Base-by-base conservation (phyloP, 2,113 vertebrate species). In the Circaetus cinerascens region DNA sequence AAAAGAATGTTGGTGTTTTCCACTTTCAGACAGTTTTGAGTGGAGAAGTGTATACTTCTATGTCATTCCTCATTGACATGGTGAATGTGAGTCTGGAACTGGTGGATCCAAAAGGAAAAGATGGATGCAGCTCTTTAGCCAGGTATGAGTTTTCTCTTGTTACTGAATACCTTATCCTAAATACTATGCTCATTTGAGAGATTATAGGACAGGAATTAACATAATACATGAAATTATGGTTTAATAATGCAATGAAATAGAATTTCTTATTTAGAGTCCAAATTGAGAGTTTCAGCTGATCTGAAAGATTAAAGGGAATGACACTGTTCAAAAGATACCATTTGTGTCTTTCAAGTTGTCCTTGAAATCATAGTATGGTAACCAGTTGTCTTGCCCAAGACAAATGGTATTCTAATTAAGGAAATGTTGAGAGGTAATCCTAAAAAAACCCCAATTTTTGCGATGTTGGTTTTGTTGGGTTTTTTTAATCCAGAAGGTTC, bases 71-170 rank as follows among this genome's bases (percentile, higher is more conserved):
- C 73, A 98, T 99, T 41, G 99, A 99, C 86, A 99, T 99, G 99
- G 99, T 99, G 76, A 99, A 99, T 26, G 99, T 99, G 59, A 99
- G 99, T 86, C 97, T 99, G 98, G 99, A 99, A 90, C 98, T 99
- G 60, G 97, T 99, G 81, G 98, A 99, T 90, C 98, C 97, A 4
- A 98, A 98, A 60, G 97, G 97, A 87, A 98, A 95, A 67, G 97
- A 97, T 43, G 97, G 97, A 22, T 45, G 91, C 56, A 98, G 97
- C 68, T 99, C 99, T 48, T 97, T 99, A 55, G 99, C 99, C 71
- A 95, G 97, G 97, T 96, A 62, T 4, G 68, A 78, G 21, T 82
- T 55, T 36, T 72, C n/a, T 82, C 66, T 62, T 60, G 27, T 66
- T 69, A 26, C 40, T 62, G 21, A 73, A 7, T 95, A 29, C 32